Evolutionary conservation across 2,888 invertebrate genomes (phyloP).

Genomic region (Melipona bicolor): DNA sequence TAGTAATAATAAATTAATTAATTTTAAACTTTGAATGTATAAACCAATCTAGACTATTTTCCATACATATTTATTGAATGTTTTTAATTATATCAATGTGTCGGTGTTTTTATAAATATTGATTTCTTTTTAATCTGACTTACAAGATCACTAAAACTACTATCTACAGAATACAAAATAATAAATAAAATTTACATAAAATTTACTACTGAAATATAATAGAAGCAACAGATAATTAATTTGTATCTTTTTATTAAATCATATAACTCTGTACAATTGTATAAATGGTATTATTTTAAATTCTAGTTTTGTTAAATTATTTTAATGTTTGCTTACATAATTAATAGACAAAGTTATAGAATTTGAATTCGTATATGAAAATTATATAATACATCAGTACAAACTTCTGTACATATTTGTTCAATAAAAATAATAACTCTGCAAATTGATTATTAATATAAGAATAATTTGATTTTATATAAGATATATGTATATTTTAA

Average conservation of each 20-base stretch:
- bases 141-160: background rate
- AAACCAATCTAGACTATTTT: background rate
- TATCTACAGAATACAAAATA: background rate
- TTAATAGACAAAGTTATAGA: background rate
- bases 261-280: slow-evolving; percentile 33
- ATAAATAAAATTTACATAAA: background rate
- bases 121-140: background rate
- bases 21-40: background rate
- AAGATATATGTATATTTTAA: background rate
- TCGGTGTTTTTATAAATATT: background rate
- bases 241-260: slow-evolving; percentile 22
- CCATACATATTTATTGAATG: background rate
- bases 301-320: background rate
- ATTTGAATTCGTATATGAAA: slow-evolving; percentile 1
- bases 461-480: slow-evolving; percentile 4
- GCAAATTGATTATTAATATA: slow-evolving; percentile 9
- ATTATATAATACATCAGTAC: slow-evolving; percentile 18
- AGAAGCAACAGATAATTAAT: slow-evolving; percentile 4
- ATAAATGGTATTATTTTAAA: slow-evolving; percentile 25
- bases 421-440: slow-evolving; percentile 26
- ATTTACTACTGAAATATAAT: background rate
- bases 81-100: background rate
- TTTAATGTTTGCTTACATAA: too few relatives aligned
- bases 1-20: background rate
- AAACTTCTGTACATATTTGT: background rate